phyloP scores from a whole-genome alignment of 2,888 invertebrate species.

The Lycocerus yunnanus region DNA sequence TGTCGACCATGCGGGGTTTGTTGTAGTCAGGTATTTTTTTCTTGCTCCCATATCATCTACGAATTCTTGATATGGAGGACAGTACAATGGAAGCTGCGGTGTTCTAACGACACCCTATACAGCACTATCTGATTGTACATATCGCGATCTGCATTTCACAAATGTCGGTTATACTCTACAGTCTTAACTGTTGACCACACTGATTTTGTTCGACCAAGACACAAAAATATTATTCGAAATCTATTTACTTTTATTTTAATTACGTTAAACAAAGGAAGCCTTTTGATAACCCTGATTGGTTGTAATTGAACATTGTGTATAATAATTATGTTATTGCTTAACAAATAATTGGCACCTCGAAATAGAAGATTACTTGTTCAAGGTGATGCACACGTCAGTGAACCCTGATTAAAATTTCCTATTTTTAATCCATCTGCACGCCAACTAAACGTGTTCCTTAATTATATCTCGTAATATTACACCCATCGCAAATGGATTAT shows the following conservation, averaged over 20 bases:
- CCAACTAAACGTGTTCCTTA: not conserved
- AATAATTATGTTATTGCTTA: not conserved
- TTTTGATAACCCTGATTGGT: not conserved
- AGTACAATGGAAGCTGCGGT: slow-evolving; percentile 54
- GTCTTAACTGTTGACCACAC: slow-evolving; percentile 18
- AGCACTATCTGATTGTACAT: slow-evolving; percentile 52
- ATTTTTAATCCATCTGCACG: not conserved
- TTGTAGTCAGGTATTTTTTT: slow-evolving; percentile 50
- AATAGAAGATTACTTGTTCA: not conserved
- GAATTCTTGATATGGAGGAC: slow-evolving; percentile 52
- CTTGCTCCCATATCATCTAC: slow-evolving; percentile 51
- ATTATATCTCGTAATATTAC: slow-evolving; percentile 9
- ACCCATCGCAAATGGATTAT: not conserved
- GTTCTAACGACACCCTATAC: slow-evolving; percentile 54
- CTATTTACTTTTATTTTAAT: not conserved
- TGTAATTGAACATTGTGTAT: not conserved
- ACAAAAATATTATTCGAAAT: not conserved
- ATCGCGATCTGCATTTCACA: slow-evolving; percentile 49
- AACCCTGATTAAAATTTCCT: not conserved
- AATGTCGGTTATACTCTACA: slow-evolving; percentile 39
- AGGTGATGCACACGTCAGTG: not conserved
- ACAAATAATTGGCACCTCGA: slow-evolving; percentile 28
- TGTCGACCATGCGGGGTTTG: slow-evolving; percentile 44
- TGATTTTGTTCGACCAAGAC: slow-evolving; percentile 8
- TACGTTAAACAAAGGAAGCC: not conserved